Conservation (phyloP, 2,888 invertebrate species). For the Lasioglossum marginatum region DNA sequence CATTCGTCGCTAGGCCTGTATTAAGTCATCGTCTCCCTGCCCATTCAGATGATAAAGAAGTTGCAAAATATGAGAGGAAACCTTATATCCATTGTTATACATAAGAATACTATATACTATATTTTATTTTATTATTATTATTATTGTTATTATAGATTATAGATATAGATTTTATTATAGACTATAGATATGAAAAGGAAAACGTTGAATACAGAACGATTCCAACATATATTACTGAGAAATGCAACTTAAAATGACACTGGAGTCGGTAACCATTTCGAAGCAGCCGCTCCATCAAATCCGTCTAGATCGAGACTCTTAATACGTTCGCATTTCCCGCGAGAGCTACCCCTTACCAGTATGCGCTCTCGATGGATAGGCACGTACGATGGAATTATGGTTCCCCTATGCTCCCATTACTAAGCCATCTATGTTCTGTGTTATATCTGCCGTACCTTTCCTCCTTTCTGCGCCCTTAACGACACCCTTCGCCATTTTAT, state of each 20-base stretch:
- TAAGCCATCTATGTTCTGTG: constrained; percentile 68
- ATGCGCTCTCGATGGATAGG: constrained; percentile 71
- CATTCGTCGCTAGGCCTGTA: too few relatives aligned
- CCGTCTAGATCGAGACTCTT: constrained; percentile 66
- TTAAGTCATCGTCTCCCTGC: too few relatives aligned
- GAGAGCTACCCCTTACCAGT: constrained; percentile 66
- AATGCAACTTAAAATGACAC: constrained; percentile 6
- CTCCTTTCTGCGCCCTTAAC: constrained; percentile 55
- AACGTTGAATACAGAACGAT: too few relatives aligned
- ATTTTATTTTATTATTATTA: too few relatives aligned
- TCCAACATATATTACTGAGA: constrained; percentile 10
- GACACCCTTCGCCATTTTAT: constrained; percentile 52
- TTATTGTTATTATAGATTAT: too few relatives aligned
- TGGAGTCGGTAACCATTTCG: constrained; percentile 60
- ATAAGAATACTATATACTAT: too few relatives aligned
- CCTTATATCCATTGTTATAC: too few relatives aligned
- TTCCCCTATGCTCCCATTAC: constrained; percentile 79
- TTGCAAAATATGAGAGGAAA: too few relatives aligned
- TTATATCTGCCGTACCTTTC: constrained; percentile 48
- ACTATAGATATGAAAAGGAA: too few relatives aligned
- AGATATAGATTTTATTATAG: too few relatives aligned
- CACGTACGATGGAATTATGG: constrained; percentile 79
- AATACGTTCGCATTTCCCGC: constrained; percentile 77
- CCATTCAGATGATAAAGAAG: too few relatives aligned
- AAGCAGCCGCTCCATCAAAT: constrained; percentile 72